phyloP scores from a whole-genome alignment of 1,140 invertebrate species.

The Drosophila pectinifera region DNA sequence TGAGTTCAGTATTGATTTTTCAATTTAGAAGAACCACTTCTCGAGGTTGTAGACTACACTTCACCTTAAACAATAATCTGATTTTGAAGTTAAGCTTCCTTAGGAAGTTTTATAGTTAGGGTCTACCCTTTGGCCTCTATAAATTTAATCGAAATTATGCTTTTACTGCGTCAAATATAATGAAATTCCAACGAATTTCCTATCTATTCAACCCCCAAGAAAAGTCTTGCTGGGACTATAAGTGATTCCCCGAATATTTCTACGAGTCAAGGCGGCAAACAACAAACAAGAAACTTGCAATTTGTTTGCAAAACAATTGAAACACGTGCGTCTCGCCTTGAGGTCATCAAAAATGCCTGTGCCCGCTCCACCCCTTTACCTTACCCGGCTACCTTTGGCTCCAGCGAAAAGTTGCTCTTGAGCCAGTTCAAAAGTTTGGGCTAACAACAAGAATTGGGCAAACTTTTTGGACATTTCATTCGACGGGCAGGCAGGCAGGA shows the following conservation, averaged over 20 bases:
- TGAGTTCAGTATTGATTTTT: too few species aligned
- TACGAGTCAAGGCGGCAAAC: not conserved
- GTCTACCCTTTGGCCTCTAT: too few species aligned
- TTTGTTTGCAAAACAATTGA: constrained; percentile 60
- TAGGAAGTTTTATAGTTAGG: too few species aligned
- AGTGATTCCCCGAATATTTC: constrained; percentile 1
- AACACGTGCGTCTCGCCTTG: constrained; percentile 39
- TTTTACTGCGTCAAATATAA: not conserved
- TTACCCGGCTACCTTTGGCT: constrained; percentile 1
- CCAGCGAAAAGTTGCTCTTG: constrained; percentile 43
- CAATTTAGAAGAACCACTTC: too few species aligned
- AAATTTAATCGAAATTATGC: too few species aligned
- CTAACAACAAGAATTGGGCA: constrained; percentile 31
- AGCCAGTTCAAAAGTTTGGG: constrained; percentile 56
- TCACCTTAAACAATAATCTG: too few species aligned
- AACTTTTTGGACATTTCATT: constrained; percentile 58
- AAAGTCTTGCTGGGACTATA: not conserved
- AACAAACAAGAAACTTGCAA: constrained; percentile 24
- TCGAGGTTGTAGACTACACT: too few species aligned
- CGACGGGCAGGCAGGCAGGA: constrained; percentile 2
- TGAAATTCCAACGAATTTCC: not conserved
- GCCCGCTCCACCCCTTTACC: constrained; percentile 9
- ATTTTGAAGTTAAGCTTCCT: too few species aligned
- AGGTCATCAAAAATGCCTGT: constrained; percentile 35
- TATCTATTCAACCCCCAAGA: not conserved